Evolutionary conservation across 2,113 vertebrate genomes (phyloP), one percentile per base, ranked within the genome.

Genomic region (Lagopus muta): DNA sequence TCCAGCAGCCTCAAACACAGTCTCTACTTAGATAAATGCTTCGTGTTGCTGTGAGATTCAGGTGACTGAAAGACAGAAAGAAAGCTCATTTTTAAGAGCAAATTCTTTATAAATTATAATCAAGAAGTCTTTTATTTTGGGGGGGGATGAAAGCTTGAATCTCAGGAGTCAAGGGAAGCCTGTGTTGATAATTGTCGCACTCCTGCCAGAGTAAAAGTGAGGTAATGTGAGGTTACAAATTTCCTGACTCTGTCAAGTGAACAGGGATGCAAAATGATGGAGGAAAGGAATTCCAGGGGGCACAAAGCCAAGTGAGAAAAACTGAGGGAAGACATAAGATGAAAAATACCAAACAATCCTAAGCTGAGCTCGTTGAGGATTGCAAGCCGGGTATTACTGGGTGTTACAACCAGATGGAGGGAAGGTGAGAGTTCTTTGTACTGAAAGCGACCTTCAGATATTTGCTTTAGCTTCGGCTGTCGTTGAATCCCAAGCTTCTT

Each of bases 71-170:
- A 60, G 52, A 16, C 14, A 36, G 50, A 89, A 91, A 32, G 60
- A 76, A 91, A 91, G 28, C 45, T 94, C 17, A 42, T 74, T 88
- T 91, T 74, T 74, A 54, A 55, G 82, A 88, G 58, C 15, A 54
- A 34, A 28, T 77, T 67, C 25, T 72, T 73, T 27, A 2, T 27
- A 58, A 77, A 43, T 79, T 73, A 54, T 77, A 92, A 82, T 17
- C 18, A 74, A 48, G 19, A 7, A 60, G 24, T 30, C 12, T 77
- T 6, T 61, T 55, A 71, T 54, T n/a, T 43, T 77, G 40, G 25
- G 38, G 38, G 38, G 38, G 60, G 36, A 10, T 76, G 42, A 67
- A 67, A 86, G 19, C n/a, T 86, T 88, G 50, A 90, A 70, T 90
- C 70, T 50, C 28, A 80, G 38, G 64, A 38, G 50, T 73, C 48